Evolutionary conservation across 2,888 invertebrate genomes (phyloP), one percentile per base, ranked within the genome.

Genomic region (Thalpophila matura): DNA sequence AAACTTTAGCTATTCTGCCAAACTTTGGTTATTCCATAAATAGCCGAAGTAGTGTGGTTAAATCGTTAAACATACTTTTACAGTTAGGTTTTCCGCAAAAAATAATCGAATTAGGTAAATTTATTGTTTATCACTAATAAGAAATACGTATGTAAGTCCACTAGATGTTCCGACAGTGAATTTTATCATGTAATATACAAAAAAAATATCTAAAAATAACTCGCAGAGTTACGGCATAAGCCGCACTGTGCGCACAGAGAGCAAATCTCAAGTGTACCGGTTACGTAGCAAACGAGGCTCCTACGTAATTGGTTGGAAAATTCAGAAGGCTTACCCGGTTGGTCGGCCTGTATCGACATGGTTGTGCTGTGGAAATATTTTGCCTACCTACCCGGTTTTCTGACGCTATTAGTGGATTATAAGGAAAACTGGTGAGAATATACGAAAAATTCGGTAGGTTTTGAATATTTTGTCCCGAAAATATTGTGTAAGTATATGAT

Each of bases 251-350:
- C 38, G 60, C 35, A 74, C 74, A 49, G 56, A 46, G 59, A 53
- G 55, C 45, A 65, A 60, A 63, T 76, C 74, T 77, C 75, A 69
- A 73, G 76, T 72, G 73, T 72, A 60, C 73, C 47, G 61, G 80
- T 71, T 75, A 70, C 69, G 63, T 67, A 76, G 78, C 74, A 81
- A 77, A 74, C 82, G 81, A 80, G 77, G 67, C 68, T 62, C 53
- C 59, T 54, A 72, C 64, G 85, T 86, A 87, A 87, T 87, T 87
- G 87, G 86, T 79, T 70, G 82, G 84, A 85, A 85, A 86, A 83
- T 78, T 74, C 73, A 61, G 65, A 72, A 61, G 65, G 70, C 61
- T 59, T 57, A 63, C 37, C 57, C 31, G 29, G 9, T 27, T 37
- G 24, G 38, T 51, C 53, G 35, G 54, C 42, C 50, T 47, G 35